These are phyloP conservation scores for mouse (Mus musculus) DNA, from an alignment of 2,113 vertebrate genomes.

Conservation along the genomic window GRCm39 chrX:47275501-47276000, in stretches of 20 bases:
- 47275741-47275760: not conserved
- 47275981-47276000: not conserved
- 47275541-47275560: too few species aligned
- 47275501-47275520: too few species aligned
- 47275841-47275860: not conserved
- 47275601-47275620: not conserved
- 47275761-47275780: not conserved
- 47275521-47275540: too few species aligned
- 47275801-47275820: not conserved
- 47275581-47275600: not conserved
- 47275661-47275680: not conserved
- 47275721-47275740: not conserved
- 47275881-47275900: not conserved
- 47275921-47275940: not conserved
- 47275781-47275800: not conserved
- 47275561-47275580: too few species aligned
- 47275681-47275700: not conserved
- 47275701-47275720: not conserved
- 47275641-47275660: not conserved
- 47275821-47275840: not conserved
- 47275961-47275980: not conserved
- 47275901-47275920: not conserved
- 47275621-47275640: not conserved
- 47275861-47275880: not conserved
- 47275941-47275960: not conserved